phyloP scores from a whole-genome alignment of 2,113 vertebrate genomes.

The Cisticola juncidis region DNA sequence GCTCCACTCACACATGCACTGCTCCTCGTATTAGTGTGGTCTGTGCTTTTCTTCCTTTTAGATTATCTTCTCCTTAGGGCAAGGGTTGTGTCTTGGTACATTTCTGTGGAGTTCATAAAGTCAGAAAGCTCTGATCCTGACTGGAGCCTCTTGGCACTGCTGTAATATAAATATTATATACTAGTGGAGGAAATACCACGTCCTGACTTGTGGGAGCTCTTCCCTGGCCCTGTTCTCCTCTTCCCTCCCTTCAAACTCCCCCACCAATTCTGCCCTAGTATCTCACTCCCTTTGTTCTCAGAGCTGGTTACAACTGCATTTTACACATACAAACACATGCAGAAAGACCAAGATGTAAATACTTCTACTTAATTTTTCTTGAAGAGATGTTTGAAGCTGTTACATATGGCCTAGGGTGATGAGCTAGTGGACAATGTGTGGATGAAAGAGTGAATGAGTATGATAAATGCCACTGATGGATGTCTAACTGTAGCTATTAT shows the following conservation, averaged over 20 bases:
- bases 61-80: background rate
- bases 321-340: background rate
- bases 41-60: background rate
- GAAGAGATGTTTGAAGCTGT: background rate
- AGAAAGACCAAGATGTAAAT: background rate
- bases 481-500: background rate
- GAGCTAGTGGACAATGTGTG: background rate
- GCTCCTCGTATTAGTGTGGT: background rate
- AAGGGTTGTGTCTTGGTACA: background rate
- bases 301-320: background rate
- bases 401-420: background rate
- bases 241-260: background rate
- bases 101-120: background rate
- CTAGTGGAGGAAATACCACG: background rate
- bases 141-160: background rate
- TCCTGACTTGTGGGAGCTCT: constrained; percentile 7
- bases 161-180: constrained; percentile 10
- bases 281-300: background rate
- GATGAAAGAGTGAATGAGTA: background rate
- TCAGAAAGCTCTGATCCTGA: background rate
- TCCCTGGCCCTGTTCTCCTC: background rate
- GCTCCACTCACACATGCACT: background rate
- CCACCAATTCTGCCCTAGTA: accelerated
- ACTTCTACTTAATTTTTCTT: background rate
- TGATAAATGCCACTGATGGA: background rate